These are phyloP conservation scores for Cyprinodon brontotheroides DNA, from an alignment of 2,113 vertebrate species.

Conservation along the genomic window DNA sequence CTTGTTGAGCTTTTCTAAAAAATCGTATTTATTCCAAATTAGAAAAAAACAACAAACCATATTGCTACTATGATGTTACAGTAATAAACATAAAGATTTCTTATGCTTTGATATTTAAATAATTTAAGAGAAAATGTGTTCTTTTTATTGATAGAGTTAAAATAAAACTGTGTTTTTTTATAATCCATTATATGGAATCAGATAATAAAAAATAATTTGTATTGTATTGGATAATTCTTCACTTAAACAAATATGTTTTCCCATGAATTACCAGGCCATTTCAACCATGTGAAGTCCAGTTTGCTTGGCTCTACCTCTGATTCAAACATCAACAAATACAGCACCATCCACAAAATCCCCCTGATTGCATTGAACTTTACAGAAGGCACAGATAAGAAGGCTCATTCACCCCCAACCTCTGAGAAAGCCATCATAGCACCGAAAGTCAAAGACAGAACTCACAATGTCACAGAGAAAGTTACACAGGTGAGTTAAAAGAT, in stretches of 20 bases:
- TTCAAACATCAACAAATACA: constrained; percentile 99
- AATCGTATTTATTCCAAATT: neutral
- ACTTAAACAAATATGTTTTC: neutral
- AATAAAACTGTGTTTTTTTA: neutral
- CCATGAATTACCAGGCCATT: constrained; percentile 82
- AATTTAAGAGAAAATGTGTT: neutral
- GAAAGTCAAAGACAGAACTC: constrained; percentile 98
- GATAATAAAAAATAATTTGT: constrained; percentile 2
- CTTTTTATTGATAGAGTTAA: neutral
- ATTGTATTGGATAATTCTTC: constrained; percentile 4
- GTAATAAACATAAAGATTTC: neutral
- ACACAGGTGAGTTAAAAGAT: constrained; percentile 88
- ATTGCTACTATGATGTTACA: neutral
- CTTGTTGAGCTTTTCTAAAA: too few species aligned
- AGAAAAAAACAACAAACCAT: neutral
- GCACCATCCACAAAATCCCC: constrained; percentile 98
- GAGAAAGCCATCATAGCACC: constrained; percentile 97
- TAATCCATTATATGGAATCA: neutral
- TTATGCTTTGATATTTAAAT: neutral
- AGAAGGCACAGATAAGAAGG: constrained; percentile 93
- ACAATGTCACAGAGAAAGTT: constrained; percentile 99
- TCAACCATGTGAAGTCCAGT: constrained; percentile 97
- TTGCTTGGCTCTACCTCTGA: constrained; percentile 96
- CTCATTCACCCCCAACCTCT: constrained; percentile 91
- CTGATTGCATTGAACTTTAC: constrained; percentile 97